A percentile compares a stretch with the other conserved stretches of the same genome.
These are phyloP conservation scores for Ornithorhynchus anatinus DNA, from an alignment of 2,113 vertebrate genomes.

Conservation along the genomic window DNA sequence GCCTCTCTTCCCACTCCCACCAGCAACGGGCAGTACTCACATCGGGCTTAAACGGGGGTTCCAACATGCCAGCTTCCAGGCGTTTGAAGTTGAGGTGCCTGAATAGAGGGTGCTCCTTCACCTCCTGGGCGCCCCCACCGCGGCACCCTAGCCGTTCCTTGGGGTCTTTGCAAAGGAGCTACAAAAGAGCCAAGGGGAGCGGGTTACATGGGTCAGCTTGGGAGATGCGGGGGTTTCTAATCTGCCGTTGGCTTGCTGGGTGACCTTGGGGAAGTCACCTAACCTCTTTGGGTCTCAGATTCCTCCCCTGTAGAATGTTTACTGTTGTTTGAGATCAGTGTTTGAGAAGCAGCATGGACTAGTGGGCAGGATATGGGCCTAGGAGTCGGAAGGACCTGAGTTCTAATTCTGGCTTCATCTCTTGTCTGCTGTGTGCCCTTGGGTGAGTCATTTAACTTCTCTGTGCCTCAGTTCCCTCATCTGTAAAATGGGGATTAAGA, in stretches of 20 bases:
- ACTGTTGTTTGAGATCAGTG: no score
- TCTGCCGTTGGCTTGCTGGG: no score
- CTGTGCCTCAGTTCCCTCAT: no score
- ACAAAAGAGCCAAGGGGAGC: constrained; percentile 23
- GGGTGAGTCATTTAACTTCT: no score
- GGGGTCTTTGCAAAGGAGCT: constrained; percentile 95
- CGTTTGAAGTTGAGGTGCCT: constrained; percentile 93
- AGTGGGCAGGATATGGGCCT: not conserved
- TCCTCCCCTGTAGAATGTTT: no score
- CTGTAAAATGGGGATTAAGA: no score
- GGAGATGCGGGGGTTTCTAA: not conserved
- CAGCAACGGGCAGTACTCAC: constrained; percentile 71
- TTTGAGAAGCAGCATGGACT: fast-evolving
- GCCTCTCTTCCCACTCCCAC: not conserved
- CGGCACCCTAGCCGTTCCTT: constrained; percentile 83
- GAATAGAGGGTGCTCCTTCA: constrained; percentile 91
- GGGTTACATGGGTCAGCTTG: constrained; percentile 8
- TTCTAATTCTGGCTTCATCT: no score
- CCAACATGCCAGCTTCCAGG: constrained; percentile 92
- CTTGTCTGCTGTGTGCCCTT: no score
- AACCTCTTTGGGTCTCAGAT: no score
- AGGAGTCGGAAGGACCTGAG: no score
- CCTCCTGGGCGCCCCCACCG: constrained; percentile 84
- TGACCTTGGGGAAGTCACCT: not conserved
- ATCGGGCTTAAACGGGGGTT: constrained; percentile 91